Evolutionary conservation across 1,140 invertebrate species (phyloP), one percentile per base, ranked within the genome.

Genomic region (Drosophila malerkotliana): DNA sequence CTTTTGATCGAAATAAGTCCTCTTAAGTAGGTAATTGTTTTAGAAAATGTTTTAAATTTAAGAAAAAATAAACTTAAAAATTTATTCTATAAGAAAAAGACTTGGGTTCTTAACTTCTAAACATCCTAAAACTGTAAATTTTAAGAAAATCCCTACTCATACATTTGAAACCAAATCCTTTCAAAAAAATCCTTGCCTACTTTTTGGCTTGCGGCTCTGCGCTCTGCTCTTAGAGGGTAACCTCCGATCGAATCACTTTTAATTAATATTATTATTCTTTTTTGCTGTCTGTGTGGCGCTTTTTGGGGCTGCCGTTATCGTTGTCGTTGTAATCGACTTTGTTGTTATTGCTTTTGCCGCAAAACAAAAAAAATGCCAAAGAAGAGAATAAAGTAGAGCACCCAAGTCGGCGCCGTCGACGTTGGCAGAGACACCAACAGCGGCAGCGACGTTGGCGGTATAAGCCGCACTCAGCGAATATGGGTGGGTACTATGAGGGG

Each of bases 371-470:
- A 80, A 82, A 79, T 76, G 79, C 69, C 76, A 88, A 88, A 90
- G 76, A 77, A 80, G 77, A 78, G 73, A 84, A 84, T 74, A 85
- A 78, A 89, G 84, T 89, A 74, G 84, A 88, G 84, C 84, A 89
- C 45, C 80, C 69, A 69, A 89, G 74, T 71, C 56, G 61, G 59
- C 66, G 57, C 47, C 79, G 78, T 60, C 63, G 66, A 41, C 79
- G 68, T 26, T 34, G 45, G 58, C 84, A 68, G 77, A 79, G 77
- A 47, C 59, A 73, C 57, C 58, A 45, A 49, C 57, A 60, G 47
- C 34, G 61, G 26, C 63, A 64, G 67, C 80, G 62, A 63, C 57
- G 63, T 32, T 58, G 61, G 34, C 63, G 64, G 67, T 74, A 84
- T 71, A 64, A 78, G 58, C 79, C 79, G 63, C 71, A 83, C 75